A percentile compares a stretch with the other conserved stretches of the same genome.
These are phyloP conservation scores for Propithecus perrieri DNA, from an alignment of 2,797 vertebrate species.

Conservation along the genomic window DNA sequence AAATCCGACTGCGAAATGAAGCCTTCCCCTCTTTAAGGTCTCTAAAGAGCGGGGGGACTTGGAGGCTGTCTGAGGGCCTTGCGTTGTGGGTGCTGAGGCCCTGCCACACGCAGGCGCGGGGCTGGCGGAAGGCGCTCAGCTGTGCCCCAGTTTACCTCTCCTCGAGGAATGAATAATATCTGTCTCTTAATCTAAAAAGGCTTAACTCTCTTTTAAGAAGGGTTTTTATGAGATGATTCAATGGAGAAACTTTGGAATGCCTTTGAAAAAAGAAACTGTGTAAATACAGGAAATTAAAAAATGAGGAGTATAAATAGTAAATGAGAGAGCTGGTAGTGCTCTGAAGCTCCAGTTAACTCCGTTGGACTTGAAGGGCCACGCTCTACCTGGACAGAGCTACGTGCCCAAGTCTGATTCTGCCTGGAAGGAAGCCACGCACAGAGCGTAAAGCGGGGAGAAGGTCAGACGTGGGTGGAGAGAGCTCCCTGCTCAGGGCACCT, in stretches of 20 bases:
- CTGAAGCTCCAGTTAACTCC: not conserved
- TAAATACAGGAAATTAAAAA: constrained; percentile 25
- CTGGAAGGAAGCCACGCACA: not conserved
- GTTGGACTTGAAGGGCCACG: not conserved
- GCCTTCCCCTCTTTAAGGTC: not conserved
- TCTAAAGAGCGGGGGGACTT: too few relatives aligned
- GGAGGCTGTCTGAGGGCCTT: not conserved
- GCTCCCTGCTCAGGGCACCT: not conserved
- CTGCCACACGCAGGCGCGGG: fast-evolving
- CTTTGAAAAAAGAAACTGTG: not conserved
- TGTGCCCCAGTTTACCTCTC: not conserved
- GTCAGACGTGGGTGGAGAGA: fast-evolving
- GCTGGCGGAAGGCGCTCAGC: not conserved
- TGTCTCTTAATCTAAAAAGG: not conserved
- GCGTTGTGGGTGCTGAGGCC: too few relatives aligned
- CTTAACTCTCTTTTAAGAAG: not conserved
- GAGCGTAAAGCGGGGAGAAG: not conserved
- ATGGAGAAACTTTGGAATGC: not conserved
- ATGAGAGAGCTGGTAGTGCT: not conserved
- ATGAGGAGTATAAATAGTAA: not conserved
- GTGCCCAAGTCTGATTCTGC: not conserved
- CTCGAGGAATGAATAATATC: not conserved
- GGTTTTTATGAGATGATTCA: not conserved
- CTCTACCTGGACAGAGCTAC: too few relatives aligned
- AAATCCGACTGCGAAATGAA: not conserved